Base-by-base conservation (phyloP, 2,888 invertebrate genomes). In the Eilema griseolum region DNA sequence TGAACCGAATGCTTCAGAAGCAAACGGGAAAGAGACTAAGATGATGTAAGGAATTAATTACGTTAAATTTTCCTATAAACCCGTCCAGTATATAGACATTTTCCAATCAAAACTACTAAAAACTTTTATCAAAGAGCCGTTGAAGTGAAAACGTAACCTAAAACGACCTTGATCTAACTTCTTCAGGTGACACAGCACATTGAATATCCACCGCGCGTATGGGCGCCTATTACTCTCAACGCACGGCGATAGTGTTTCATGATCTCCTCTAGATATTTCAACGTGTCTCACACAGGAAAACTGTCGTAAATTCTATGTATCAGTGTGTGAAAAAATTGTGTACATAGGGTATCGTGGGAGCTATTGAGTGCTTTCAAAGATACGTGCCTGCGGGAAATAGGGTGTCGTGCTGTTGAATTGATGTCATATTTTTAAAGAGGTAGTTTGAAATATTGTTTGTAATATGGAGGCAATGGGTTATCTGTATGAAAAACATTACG, bases 261-360 rank as follows among this genome's bases (percentile, higher is more conserved):
- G 75, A 80, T 80, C 79, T 76, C 73, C 78, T 75, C 74, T 72
- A 86, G 84, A 85, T 84, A 85, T 83, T 84, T 85, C 80, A 79
- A 73, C 77, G 79, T 82, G 83, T 85, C 84, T 81, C 82, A 85
- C 79, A 77, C 80, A 84, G 87, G 87, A 86, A 87, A 83, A 85
- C 84, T 80, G 83, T 81, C 88, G 82, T 88, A 88, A 86, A 85
- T 88, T 84, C 82, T 81, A 81, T 82, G 80, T 85, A 86, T 87
- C 84, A 79, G 73, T 74, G 76, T 78, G 78, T 73, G 68, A 84
- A 87, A 83, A 81, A 75, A 78, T 77, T 78, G 73, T 77, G 77
- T 79, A 83, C 83, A 78, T 20, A 82, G 76, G 75, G 72, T 63
- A 75, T 70, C 61, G 68, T 63, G 71, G 76, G 77, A 75, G 64